Percentiles rank a stretch among this genome's conserved stretches.
phyloP scores from a whole-genome alignment of 1,140 invertebrate genomes.

The Stratiolaelaps scimitus region DNA sequence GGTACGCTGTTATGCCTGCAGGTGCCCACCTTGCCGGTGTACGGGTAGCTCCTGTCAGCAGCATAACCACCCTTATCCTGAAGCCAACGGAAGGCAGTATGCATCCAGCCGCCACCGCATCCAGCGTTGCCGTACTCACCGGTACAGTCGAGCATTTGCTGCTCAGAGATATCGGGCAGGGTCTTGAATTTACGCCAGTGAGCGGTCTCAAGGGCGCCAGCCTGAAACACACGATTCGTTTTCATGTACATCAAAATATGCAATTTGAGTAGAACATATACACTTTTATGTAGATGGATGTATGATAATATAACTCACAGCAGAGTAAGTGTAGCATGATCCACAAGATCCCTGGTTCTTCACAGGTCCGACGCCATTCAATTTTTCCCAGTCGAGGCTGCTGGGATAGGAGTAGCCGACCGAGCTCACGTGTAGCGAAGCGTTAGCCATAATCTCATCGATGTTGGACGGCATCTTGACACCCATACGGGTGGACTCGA shows the following conservation, averaged over 20 bases:
- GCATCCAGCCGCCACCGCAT: slow-evolving; percentile 20
- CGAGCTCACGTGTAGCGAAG: not conserved
- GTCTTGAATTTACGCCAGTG: not conserved
- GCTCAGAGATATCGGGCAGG: not conserved
- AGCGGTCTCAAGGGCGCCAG: slow-evolving; percentile 11
- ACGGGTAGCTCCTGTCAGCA: not conserved
- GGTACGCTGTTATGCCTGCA: not conserved
- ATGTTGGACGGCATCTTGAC: not conserved
- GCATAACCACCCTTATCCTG: not conserved
- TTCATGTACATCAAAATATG: too few relatives aligned
- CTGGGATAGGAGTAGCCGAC: slow-evolving; percentile 30
- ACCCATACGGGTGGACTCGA: slow-evolving; percentile 25
- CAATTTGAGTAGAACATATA: too few relatives aligned
- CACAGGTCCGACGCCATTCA: slow-evolving; percentile 44
- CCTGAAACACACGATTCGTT: not conserved
- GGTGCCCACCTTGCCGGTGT: not conserved
- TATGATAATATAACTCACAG: slow-evolving; percentile 20
- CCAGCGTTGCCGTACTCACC: not conserved
- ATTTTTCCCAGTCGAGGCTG: slow-evolving; percentile 43
- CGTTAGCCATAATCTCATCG: not conserved
- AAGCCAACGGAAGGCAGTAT: not conserved
- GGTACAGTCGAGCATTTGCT: slow-evolving; percentile 8
- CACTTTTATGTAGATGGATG: too few relatives aligned
- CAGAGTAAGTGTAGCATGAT: slow-evolving; percentile 39
- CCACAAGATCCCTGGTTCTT: slow-evolving; percentile 44